Evolutionary conservation across 2,888 invertebrate species (phyloP).

Genomic region (Scaptomyza tumidula): DNA sequence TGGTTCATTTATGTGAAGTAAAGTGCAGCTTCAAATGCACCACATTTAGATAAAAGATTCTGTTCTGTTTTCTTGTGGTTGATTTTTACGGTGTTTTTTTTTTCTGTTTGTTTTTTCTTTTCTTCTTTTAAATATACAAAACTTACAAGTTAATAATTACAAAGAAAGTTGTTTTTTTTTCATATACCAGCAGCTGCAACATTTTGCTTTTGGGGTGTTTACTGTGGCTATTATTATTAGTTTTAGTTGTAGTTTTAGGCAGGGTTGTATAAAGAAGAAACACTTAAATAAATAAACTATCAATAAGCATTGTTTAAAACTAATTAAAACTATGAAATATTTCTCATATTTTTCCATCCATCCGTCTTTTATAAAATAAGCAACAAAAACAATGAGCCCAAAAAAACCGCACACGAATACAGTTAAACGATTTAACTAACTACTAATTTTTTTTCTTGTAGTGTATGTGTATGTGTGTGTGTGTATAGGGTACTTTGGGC

Average conservation of each 20-base stretch:
- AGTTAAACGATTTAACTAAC: constrained; percentile 13
- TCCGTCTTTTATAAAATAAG: constrained; percentile 76
- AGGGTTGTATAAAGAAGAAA: constrained; percentile 51
- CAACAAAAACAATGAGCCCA: constrained; percentile 79
- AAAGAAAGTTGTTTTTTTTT: constrained; percentile 50
- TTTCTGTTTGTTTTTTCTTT: constrained; percentile 20
- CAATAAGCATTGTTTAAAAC: constrained; percentile 40
- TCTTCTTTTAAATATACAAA: constrained; percentile 50
- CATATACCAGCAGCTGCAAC: constrained; percentile 43
- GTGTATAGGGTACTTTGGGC: constrained; percentile 26
- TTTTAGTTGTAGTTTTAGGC: constrained; percentile 13
- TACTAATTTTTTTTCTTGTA: neutral
- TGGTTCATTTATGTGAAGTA: constrained; percentile 12
- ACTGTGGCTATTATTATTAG: constrained; percentile 28
- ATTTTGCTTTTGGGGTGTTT: constrained; percentile 14
- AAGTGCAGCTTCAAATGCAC: constrained; percentile 28
- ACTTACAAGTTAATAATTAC: constrained; percentile 73
- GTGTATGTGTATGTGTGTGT: constrained; percentile 22
- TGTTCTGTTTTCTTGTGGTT: constrained; percentile 12
- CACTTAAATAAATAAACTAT: constrained; percentile 74
- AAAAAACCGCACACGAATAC: constrained; percentile 32
- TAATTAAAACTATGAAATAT: constrained; percentile 73
- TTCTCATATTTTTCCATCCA: constrained; percentile 39
- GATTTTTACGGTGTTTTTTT: no score
- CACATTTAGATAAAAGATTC: constrained; percentile 10